phyloP scores from a whole-genome alignment of 2,797 vertebrate genomes.

The Tinamus major region DNA sequence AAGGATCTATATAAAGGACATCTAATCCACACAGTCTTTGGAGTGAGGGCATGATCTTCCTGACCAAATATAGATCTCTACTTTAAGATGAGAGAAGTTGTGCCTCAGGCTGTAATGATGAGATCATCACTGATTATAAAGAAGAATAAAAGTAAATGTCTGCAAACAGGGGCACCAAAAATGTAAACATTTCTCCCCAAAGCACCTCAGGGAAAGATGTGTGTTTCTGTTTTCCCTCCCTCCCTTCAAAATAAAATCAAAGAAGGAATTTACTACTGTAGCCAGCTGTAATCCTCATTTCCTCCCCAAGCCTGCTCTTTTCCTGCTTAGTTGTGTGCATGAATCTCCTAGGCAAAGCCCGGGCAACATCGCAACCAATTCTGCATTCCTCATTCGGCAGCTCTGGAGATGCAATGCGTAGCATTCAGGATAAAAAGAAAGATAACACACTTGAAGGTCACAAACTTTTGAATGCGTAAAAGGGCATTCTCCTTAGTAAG shows the following conservation, averaged over 20 bases:
- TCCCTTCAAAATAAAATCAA: slow-evolving; percentile 49
- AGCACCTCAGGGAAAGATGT: slow-evolving; percentile 32
- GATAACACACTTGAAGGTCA: background rate
- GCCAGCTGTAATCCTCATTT: background rate
- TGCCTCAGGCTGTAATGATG: background rate
- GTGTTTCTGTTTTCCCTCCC: slow-evolving; percentile 36
- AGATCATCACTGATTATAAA: slow-evolving; percentile 48
- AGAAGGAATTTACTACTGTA: slow-evolving; percentile 42
- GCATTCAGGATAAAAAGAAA: background rate
- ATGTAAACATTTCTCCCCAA: slow-evolving; percentile 37
- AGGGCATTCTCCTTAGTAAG: background rate
- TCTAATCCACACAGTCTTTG: background rate
- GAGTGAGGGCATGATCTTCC: background rate
- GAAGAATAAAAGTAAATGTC: slow-evolving; percentile 58
- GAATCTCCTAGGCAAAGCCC: fast-evolving
- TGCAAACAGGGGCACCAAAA: slow-evolving; percentile 24
- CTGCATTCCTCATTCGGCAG: background rate
- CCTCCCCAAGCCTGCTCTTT: background rate
- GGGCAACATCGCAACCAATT: background rate
- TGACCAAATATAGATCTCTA: background rate
- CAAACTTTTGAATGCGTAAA: background rate
- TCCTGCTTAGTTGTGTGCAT: background rate
- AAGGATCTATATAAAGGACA: background rate
- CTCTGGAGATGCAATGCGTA: background rate
- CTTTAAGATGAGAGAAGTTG: slow-evolving; percentile 50